Base-by-base conservation (phyloP, 2,888 invertebrate species). In the Ophonus ardosiacus region DNA sequence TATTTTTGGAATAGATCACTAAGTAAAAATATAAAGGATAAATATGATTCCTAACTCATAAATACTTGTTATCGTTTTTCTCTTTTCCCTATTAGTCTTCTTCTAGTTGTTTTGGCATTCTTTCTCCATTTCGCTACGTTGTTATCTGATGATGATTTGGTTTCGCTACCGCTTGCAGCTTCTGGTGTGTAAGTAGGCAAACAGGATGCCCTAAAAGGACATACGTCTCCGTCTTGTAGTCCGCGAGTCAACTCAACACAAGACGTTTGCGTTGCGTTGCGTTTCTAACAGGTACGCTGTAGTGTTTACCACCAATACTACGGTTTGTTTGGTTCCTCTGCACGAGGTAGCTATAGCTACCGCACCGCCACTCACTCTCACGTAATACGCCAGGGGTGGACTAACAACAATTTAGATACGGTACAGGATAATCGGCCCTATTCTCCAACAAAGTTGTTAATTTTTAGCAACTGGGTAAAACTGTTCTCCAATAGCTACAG, bases 201-300 rank as follows among this genome's bases (percentile, higher is more conserved):
- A 83, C 83, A 74, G 74, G 83, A 76, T 83, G 31, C 83, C 76
- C 76, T 83, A 83, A 43, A 76, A 76, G 83, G 83, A 76, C 76
- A 83, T 74, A 76, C 61, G 56, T 15, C 38, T 68, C 68, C 21
- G 68, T 10, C 68, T 4, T 31, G 31, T 31, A 31, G 3, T 31
- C 31, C 31, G 31, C 31, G 31, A 31, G 31, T 31, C 31, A 31
- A 31, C 31, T 31, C 31, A 31, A 31, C 31, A 31, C 13, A 51
- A 51, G 43, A 51, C 83, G 83, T 43, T 78, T 78, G 78, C 78
- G 78, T 78, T 78, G 56, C 78, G 15, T 78, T 78, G 78, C 78
- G 78, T 78, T 78, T 78, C 78, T 78, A 78, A 78, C 78, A 78
- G 78, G 78, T 78, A 78, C 78, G 18, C 21, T 71, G 82, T 56